Percentiles rank a stretch among this genome's conserved stretches.
phyloP scores from a whole-genome alignment of 2,888 invertebrate genomes.

The Chloromyia formosa region DNA sequence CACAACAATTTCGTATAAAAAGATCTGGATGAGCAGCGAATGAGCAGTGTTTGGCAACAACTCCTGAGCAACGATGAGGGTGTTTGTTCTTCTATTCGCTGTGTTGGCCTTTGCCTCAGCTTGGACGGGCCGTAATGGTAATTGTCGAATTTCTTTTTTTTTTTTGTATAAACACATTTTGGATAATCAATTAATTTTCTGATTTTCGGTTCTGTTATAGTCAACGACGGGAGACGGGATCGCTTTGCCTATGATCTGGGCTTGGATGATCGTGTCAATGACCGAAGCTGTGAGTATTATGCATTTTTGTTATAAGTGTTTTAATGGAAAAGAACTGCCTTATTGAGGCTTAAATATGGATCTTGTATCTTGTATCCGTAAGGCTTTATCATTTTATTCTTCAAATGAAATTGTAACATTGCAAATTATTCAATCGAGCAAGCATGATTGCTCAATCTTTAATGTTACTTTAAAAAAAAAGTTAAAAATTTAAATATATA shows the following conservation, averaged over 20 bases:
- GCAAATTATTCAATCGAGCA: no score
- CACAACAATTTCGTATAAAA: slow-evolving; percentile 27
- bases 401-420: no score
- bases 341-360: no score
- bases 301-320: no score
- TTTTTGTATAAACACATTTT: not conserved
- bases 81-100: slow-evolving; percentile 14
- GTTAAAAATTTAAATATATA: no score
- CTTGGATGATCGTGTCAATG: slow-evolving; percentile 5
- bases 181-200: not conserved
- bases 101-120: not conserved
- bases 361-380: no score
- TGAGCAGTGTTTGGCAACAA: slow-evolving; percentile 16
- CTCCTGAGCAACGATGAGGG: slow-evolving; percentile 16
- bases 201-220: not conserved
- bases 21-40: not conserved
- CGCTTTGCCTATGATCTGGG: not conserved
- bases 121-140: slow-evolving; percentile 12
- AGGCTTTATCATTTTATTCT: no score
- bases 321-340: no score
- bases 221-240: slow-evolving; percentile 13
- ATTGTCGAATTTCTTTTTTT: no score
- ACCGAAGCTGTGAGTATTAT: slow-evolving; percentile 8
- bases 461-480: no score
- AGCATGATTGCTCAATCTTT: no score